phyloP scores from a whole-genome alignment of 1,140 invertebrate genomes.

The Drosophila triauraria region DNA sequence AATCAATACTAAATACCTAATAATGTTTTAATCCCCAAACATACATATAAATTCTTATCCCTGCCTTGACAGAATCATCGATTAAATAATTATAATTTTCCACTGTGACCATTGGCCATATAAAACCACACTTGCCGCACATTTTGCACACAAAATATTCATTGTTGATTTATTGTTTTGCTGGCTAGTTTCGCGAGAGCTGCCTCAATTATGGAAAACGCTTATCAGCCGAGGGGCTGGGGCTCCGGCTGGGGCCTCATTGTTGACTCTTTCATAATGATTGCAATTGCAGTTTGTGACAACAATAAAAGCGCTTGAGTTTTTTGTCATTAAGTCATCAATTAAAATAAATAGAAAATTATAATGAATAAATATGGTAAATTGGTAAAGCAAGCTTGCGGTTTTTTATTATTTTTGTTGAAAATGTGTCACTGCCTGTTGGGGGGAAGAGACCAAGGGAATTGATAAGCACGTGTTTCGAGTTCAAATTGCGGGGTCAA shows the following conservation, averaged over 20 bases:
- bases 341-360: conserved; percentile 81
- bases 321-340: conserved; percentile 76
- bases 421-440: conserved; percentile 63
- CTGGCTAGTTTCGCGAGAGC: conserved; percentile 53
- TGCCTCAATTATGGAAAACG: conserved; percentile 64
- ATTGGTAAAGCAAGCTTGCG: conserved; percentile 21
- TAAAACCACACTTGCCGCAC: conserved; percentile 11
- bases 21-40: not conserved
- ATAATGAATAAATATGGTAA: conserved; percentile 68
- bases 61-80: not conserved
- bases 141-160: conserved; percentile 37
- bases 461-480: conserved; percentile 78
- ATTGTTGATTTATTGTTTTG: conserved; percentile 52
- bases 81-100: conserved; percentile 38
- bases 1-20: not conserved
- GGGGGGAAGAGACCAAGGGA: conserved; percentile 27
- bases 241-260: conserved; percentile 14
- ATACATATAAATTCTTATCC: not conserved
- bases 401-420: conserved; percentile 11
- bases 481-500: conserved; percentile 71
- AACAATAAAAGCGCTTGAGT: conserved; percentile 68
- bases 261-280: conserved; percentile 71
- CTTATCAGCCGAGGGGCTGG: conserved; percentile 55
- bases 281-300: conserved; percentile 73
- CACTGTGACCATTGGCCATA: not conserved